Percentiles rank a stretch among this genome's conserved stretches.
Conservation (phyloP, 1,140 invertebrate genomes). For the Laodelphax striatellus region DNA sequence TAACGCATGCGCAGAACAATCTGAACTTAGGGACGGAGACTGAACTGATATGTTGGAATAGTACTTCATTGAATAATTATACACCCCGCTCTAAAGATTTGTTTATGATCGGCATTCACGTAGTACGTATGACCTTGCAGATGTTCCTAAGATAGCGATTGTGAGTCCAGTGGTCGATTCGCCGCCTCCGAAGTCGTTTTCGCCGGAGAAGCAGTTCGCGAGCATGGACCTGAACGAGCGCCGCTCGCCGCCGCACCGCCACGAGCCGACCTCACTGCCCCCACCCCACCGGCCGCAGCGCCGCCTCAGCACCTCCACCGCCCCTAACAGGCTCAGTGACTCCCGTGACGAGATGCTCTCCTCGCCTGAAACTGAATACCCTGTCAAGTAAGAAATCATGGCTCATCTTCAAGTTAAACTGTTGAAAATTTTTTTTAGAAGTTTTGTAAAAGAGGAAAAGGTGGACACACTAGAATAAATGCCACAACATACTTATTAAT, state of each 20-base stretch:
- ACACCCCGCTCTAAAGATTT: too few species aligned
- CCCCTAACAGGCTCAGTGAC: background rate
- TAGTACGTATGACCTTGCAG: background rate
- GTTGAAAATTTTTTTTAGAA: too few species aligned
- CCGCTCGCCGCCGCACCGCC: background rate
- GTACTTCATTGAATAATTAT: too few species aligned
- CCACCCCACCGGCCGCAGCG: slow-evolving; percentile 31
- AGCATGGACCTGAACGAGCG: background rate
- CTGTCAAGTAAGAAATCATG: slow-evolving; percentile 12
- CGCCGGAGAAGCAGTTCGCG: background rate
- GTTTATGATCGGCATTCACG: background rate
- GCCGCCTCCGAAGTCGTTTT: background rate
- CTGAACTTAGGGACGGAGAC: too few species aligned
- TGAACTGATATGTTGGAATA: too few species aligned
- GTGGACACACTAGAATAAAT: too few species aligned
- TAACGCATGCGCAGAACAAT: too few species aligned
- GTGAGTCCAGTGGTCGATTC: background rate
- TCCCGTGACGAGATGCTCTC: background rate
- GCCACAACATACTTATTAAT: too few species aligned
- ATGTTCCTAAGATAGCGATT: background rate
- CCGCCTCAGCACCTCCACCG: slow-evolving; percentile 25
- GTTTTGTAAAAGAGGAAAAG: too few species aligned
- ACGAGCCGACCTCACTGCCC: slow-evolving; percentile 27
- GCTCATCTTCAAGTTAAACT: too few species aligned
- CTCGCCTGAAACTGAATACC: slow-evolving; percentile 14